Evolutionary conservation across 2,113 vertebrate genomes (phyloP).

Genomic region (Hyaena hyaena): DNA sequence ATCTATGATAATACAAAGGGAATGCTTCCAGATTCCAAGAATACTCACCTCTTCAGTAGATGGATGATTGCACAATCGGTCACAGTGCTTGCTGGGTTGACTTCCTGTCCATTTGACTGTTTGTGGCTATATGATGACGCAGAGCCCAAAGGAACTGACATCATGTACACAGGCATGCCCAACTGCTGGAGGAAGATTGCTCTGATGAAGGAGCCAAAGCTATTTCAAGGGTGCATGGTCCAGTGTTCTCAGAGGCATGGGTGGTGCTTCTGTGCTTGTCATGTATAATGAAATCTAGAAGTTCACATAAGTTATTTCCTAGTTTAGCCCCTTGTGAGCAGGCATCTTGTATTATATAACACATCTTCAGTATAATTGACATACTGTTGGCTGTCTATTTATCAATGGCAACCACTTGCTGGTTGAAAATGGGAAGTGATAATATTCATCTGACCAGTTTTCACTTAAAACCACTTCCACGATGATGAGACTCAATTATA

Average conservation of each 20-base stretch:
- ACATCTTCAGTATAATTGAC: neutral
- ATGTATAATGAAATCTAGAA: neutral
- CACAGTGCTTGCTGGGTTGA: neutral
- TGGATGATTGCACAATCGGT: neutral
- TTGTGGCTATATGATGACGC: neutral
- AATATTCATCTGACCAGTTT: neutral
- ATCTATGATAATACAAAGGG: neutral
- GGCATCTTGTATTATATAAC: neutral
- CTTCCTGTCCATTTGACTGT: neutral
- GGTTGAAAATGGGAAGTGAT: neutral
- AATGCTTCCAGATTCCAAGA: neutral
- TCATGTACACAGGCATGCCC: neutral
- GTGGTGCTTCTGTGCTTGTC: neutral
- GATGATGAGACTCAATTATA: neutral
- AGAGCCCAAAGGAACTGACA: neutral
- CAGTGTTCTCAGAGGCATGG: neutral
- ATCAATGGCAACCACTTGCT: neutral
- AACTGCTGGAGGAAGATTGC: neutral
- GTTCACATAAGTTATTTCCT: neutral
- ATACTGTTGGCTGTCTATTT: neutral
- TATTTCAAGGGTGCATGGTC: neutral
- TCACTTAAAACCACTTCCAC: neutral
- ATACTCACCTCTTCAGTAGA: neutral
- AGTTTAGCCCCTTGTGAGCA: neutral
- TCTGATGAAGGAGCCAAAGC: neutral